Base-by-base conservation (phyloP, 1,140 invertebrate species). In the Caerostris extrusa region DNA sequence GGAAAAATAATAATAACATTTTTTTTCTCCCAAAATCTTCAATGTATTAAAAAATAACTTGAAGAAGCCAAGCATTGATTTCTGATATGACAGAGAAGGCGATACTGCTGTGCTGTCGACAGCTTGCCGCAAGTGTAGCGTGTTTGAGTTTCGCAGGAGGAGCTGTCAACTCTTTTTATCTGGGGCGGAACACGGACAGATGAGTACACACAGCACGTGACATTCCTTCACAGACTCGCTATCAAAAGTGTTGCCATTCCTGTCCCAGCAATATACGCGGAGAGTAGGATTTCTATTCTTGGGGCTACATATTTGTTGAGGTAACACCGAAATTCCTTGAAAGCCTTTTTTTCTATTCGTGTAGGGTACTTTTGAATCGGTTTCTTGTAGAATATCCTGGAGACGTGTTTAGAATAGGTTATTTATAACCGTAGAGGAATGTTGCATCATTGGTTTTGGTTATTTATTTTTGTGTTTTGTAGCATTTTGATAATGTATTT, bases 171-270 rank as follows among this genome's bases (percentile, higher is more conserved):
- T 77, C 34, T 50, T 77, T 77, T 77, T 53, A 77, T 53, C 71
- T 50, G 3, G 71, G 6, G 71, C 12, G 71, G 12, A 77, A 53
- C 50, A 50, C 50, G 57, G 83, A 60, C 19, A 85, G 57, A 85
- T 60, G 83, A n/a, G 57, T 58, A 12, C 56, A 19, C n/a, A 85
- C 5, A 58, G 56, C 19, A 56, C 83, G 83, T 85, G 83, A 85
- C 83, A 85, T 85, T 85, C 83, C 83, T 85, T 57, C 50, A 19
- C n/a, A n/a, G n/a, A n/a, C n/a, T n/a, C n/a, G n/a, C n/a, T 85
- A 58, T 85, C n/a, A 57, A 85, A 60, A 85, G 57, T 85, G 83
- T 85, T 85, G 57, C 56, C 7, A 57, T 57, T 85, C 56, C 83
- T 8, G 19, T 58, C 17, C n/a, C 4, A 85, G 83, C 58, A 85